Evolutionary conservation across 2,888 invertebrate species (phyloP).

Genomic region (Halictus ligatus): DNA sequence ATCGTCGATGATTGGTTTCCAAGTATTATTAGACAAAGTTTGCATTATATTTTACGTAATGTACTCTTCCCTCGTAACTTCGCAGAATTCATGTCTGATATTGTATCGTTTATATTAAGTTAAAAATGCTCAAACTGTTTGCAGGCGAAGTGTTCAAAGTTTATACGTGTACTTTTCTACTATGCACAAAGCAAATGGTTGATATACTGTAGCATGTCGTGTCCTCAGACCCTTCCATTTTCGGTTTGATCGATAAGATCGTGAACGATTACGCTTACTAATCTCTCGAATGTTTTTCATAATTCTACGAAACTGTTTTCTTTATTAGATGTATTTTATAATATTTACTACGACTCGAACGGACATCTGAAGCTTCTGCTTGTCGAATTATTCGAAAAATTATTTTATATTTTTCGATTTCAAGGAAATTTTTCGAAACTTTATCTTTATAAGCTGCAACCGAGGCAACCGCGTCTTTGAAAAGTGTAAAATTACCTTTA

Average conservation of each 20-base stretch:
- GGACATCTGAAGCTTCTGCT: conserved; percentile 18
- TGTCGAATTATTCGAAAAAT: conserved; percentile 37
- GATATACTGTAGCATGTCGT: conserved; percentile 23
- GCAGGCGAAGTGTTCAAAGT: conserved; percentile 62
- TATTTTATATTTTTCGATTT: conserved; percentile 17
- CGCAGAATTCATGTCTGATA: conserved; percentile 27
- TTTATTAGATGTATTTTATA: conserved; percentile 49
- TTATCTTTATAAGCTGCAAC: conserved; percentile 26
- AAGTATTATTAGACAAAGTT: conserved; percentile 67
- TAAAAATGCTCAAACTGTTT: conserved; percentile 59
- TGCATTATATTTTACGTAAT: conserved; percentile 48
- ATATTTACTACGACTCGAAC: conserved; percentile 59
- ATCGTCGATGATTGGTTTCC: conserved; percentile 50
- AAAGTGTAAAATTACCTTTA: conserved; percentile 62
- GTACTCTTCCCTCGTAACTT: conserved; percentile 35
- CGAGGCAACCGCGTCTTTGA: conserved; percentile 38
- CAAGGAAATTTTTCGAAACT: conserved; percentile 21
- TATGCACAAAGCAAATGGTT: conserved; percentile 31
- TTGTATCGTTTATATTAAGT: conserved; percentile 46
- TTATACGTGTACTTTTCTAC: conserved; percentile 45
- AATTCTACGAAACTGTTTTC: conserved; percentile 36
- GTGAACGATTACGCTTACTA: conserved; percentile 67
- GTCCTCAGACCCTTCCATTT: conserved; percentile 35
- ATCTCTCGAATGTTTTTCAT: conserved; percentile 53
- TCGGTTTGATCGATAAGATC: conserved; percentile 52